Evolutionary conservation across 2,113 vertebrate species (phyloP), one percentile per base, ranked within the genome.

Genomic region (Odontesthes bonariensis): DNA sequence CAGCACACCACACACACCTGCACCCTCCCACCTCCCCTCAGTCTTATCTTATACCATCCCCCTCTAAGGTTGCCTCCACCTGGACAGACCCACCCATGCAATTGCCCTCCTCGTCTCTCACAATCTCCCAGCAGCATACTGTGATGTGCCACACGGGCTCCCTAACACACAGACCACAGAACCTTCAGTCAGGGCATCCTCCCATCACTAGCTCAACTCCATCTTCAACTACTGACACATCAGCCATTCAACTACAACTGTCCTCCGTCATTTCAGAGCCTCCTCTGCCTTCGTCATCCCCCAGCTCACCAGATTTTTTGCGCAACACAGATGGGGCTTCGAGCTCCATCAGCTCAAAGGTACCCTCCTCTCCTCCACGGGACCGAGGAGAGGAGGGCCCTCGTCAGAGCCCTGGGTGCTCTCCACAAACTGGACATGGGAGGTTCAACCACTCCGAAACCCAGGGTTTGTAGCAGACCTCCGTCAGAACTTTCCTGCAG

Each of bases 401-500:
- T 59, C 75, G 12, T 42, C 75, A 62, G 55, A 81, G 58, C 67
- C 74, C 88, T 46, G 88, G 84, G 71, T 65, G 81, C 69, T 86
- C 87, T 73, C 84, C 86, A 44, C 77, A 82, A 55, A 67, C 67
- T 61, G 85, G 77, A 73, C 81, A 80, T 9, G 71, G 49, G 42
- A 54, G 46, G 27, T 33, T 31, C 59, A 77, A 66, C 59, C 81
- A 83, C 71, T 81, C 52, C 62, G 79, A 73, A 35, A 57, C 27
- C 13, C 57, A 64, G 61, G 75, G 61, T 73, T 88, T 91, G 85
- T 91, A 91, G 89, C 74, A 81, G 47, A 69, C 14, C 56, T 67
- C 55, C 32, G 7, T 31, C 23, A 66, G 56, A 81, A 79, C 52
- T 66, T 51, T 33, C 42, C 33, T 70, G 64, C 46, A 65, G 44